Percentiles rank a stretch among this genome's conserved stretches.
Evolutionary conservation across 2,113 vertebrate genomes (phyloP).

Genomic region (Aphyosemion australe): DNA sequence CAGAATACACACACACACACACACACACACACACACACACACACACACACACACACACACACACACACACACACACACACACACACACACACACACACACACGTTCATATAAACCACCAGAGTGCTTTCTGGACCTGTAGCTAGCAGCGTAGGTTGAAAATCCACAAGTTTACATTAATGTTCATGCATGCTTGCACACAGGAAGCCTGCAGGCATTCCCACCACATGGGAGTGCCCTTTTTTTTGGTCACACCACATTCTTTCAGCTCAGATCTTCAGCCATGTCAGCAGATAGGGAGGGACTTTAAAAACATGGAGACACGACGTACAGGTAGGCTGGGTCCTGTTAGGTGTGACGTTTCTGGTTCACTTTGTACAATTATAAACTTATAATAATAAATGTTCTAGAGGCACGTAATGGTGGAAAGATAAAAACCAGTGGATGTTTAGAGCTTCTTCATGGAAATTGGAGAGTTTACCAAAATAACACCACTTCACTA

Average conservation of each 20-base stretch:
- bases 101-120: conserved; percentile 18
- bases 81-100: conserved; percentile 17
- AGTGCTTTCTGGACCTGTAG: conserved; percentile 18
- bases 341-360: conserved; percentile 16
- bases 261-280: not conserved
- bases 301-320: conserved; percentile 1
- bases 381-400: no score
- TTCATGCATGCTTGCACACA: conserved; percentile 2
- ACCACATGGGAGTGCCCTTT: not conserved
- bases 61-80: conserved; percentile 19
- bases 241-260: not conserved
- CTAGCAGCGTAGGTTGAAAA: conserved; percentile 13
- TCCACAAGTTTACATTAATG: conserved; percentile 24
- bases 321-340: conserved; percentile 21
- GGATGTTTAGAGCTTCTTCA: not conserved
- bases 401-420: no score
- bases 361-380: not conserved
- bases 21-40: conserved; percentile 4
- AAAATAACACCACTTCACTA: no score
- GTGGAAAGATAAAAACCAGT: not conserved
- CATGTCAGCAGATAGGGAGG: conserved; percentile 19
- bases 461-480: not conserved
- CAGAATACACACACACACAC: conserved; percentile 28
- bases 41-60: conserved; percentile 34
- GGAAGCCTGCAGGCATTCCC: conserved; percentile 4